phyloP scores from a whole-genome alignment of 2,797 vertebrate species.

The Neopelma chrysocephalum region DNA sequence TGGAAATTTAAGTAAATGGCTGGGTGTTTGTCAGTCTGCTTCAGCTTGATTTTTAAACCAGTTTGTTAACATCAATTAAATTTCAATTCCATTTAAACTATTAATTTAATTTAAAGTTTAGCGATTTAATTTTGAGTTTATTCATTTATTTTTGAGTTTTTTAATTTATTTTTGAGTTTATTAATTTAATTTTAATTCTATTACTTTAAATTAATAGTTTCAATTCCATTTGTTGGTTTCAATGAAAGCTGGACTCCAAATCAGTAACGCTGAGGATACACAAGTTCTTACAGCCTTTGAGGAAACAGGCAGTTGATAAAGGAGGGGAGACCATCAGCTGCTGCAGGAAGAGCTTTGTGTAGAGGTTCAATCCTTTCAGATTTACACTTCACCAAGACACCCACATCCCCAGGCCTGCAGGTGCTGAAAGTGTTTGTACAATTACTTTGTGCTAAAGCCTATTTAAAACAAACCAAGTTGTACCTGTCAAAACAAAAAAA shows the following conservation, averaged over 20 bases:
- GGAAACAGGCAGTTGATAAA: background rate
- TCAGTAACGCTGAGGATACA: background rate
- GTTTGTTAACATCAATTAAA: background rate
- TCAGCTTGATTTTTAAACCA: background rate
- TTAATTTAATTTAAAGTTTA: too few relatives aligned
- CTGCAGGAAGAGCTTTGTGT: background rate
- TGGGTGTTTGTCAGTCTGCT: background rate
- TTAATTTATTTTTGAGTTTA: too few relatives aligned
- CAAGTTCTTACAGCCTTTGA: background rate
- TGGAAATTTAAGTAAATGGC: background rate
- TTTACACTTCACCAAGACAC: background rate
- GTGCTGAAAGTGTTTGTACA: background rate
- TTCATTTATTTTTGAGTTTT: background rate
- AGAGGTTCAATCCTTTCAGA: background rate
- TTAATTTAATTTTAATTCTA: background rate
- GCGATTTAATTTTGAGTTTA: background rate
- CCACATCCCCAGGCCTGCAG: background rate
- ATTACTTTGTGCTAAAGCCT: background rate
- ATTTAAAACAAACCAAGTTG: background rate
- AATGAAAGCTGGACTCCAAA: background rate
- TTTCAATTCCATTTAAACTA: background rate
- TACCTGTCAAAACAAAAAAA: background rate
- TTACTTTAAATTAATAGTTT: background rate
- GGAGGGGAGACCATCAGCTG: background rate
- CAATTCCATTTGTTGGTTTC: background rate